A percentile compares a stretch with the other conserved stretches of the same genome.
Evolutionary conservation across 2,888 invertebrate genomes (phyloP).

Genomic region (Netelia fuscicornis): DNA sequence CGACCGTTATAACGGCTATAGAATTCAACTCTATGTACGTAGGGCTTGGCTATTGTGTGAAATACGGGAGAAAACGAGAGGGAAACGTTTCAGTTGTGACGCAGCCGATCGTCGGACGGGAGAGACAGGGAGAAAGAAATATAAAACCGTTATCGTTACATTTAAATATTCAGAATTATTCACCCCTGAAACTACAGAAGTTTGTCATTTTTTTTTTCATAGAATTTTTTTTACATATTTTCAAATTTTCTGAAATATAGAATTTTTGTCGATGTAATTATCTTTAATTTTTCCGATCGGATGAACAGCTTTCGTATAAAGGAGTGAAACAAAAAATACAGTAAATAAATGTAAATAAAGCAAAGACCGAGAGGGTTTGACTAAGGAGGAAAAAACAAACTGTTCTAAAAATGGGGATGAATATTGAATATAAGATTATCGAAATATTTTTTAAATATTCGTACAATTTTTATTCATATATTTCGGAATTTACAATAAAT

Average conservation of each 20-base stretch:
- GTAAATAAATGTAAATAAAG: too few species aligned
- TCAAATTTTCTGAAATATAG: not conserved
- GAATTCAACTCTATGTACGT: constrained; percentile 19
- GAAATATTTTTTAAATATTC: constrained; percentile 9
- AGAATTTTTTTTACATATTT: not conserved
- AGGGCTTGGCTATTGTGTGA: not conserved
- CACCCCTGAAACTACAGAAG: not conserved
- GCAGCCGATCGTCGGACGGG: not conserved
- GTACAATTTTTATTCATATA: not conserved
- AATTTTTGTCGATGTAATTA: not conserved
- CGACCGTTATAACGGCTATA: constrained; percentile 4
- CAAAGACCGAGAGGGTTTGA: not conserved
- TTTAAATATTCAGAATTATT: not conserved
- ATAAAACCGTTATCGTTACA: not conserved
- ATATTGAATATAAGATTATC: not conserved
- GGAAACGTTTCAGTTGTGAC: constrained; percentile 5
- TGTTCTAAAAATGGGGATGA: not conserved
- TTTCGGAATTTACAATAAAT: too few species aligned
- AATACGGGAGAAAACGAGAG: constrained; percentile 20
- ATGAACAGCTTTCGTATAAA: too few species aligned
- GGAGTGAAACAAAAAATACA: too few species aligned
- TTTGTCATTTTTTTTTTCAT: not conserved
- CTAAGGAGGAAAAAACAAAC: not conserved
- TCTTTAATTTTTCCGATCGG: too few species aligned
- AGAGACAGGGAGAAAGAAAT: not conserved